phyloP scores from a whole-genome alignment of 35 echinoderm and acorn worm genomes.

The Ophioderma brevispina region DNA sequence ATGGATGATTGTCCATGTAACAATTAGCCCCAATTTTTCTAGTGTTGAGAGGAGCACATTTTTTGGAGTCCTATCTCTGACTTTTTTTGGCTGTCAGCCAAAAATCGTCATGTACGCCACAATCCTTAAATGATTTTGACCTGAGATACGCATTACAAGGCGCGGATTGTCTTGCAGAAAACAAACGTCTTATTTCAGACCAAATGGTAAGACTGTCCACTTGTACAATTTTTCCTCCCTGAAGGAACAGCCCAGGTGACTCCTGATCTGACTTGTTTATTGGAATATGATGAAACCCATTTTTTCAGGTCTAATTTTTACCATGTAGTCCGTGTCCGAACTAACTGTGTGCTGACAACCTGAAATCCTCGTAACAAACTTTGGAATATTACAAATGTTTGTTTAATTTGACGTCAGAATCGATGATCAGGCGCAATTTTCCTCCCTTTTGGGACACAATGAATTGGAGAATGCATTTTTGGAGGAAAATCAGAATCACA shows the following conservation, averaged over 20 bases:
- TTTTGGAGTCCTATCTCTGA: background rate
- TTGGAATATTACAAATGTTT: background rate
- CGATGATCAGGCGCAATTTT: background rate
- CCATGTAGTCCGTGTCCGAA: background rate
- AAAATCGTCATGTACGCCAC: background rate
- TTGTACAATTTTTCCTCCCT: background rate
- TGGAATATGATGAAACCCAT: background rate
- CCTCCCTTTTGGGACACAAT: background rate
- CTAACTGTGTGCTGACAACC: background rate
- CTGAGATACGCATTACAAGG: background rate
- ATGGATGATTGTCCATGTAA: background rate
- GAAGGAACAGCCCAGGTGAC: conserved; percentile 13
- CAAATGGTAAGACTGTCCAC: conserved; percentile 6
- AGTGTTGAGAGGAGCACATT: background rate
- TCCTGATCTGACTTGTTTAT: background rate
- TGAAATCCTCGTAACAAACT: background rate
- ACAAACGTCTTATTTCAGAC: conserved; percentile 2
- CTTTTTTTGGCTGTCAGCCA: background rate
- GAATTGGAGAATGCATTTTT: background rate
- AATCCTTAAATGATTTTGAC: background rate
- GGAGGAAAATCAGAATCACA: too few relatives aligned
- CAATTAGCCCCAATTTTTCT: background rate
- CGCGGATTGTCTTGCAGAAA: background rate
- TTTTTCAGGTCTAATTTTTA: background rate
- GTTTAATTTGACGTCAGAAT: background rate